phyloP scores from a whole-genome alignment of 2,797 vertebrate species.

The Lutjanus argentimaculatus region DNA sequence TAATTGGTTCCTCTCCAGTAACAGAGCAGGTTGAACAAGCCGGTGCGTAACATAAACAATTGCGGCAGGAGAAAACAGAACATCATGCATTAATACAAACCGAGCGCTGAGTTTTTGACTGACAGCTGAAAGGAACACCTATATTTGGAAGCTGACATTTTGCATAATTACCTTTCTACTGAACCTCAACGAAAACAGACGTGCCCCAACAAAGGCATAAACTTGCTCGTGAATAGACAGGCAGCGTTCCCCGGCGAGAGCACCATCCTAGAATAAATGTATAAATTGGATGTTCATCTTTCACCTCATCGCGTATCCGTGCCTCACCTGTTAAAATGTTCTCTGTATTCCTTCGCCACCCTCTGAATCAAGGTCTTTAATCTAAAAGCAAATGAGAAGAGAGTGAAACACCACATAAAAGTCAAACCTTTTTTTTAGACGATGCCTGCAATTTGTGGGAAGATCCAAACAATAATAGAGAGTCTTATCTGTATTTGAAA shows the following conservation, averaged over 20 bases:
- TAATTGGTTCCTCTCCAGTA: conserved; percentile 31
- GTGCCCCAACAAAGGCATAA: conserved; percentile 65
- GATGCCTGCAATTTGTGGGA: conserved; percentile 68
- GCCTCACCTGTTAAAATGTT: conserved; percentile 93
- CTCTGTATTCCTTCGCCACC: conserved; percentile 93
- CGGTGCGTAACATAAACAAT: conserved; percentile 45
- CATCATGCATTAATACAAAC: conserved; percentile 66
- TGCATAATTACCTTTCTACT: conserved; percentile 81
- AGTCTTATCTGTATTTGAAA: conserved; percentile 70
- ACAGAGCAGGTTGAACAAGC: conserved; percentile 41
- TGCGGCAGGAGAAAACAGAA: conserved; percentile 51
- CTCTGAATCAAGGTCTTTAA: conserved; percentile 94
- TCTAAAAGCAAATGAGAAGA: conserved; percentile 84
- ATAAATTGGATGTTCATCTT: conserved; percentile 72
- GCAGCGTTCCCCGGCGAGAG: conserved; percentile 48
- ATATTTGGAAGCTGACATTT: conserved; percentile 83
- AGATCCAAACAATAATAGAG: conserved; percentile 68
- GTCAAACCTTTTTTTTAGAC: conserved; percentile 57
- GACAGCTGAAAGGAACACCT: conserved; percentile 78
- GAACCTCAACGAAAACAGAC: conserved; percentile 68
- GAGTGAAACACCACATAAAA: conserved; percentile 63
- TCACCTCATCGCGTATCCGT: conserved; percentile 52
- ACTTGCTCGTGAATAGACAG: conserved; percentile 61
- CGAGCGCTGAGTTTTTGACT: conserved; percentile 60
- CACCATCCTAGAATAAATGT: conserved; percentile 66